These are phyloP conservation scores for Steinernema khuongi DNA, from an alignment of 1,140 invertebrate species.

Conservation along the genomic window DNA sequence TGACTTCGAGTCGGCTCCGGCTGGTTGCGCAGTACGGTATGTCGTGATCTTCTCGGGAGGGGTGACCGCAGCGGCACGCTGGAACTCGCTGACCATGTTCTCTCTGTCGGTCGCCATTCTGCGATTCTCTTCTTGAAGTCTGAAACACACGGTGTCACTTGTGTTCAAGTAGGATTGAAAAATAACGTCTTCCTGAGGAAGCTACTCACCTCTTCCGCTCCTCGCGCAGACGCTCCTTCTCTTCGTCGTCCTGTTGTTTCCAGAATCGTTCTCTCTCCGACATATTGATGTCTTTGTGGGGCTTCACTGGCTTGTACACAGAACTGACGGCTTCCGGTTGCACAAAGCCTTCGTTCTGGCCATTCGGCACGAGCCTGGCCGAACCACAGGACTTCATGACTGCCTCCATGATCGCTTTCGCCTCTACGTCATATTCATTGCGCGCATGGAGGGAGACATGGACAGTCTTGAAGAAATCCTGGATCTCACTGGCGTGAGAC, in stretches of 20 bases:
- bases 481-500: constrained; percentile 41
- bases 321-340: constrained; percentile 36
- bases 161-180: too few species aligned
- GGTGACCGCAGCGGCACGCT: neutral
- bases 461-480: constrained; percentile 41
- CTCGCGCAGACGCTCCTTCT: neutral
- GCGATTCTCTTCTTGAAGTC: neutral
- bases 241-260: constrained; percentile 11
- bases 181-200: too few species aligned
- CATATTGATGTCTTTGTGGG: constrained; percentile 10
- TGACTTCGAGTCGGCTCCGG: neutral
- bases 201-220: neutral
- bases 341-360: constrained; percentile 37
- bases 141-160: too few species aligned
- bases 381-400: constrained; percentile 29
- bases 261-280: constrained; percentile 12
- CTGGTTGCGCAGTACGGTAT: neutral
- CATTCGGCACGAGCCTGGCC: neutral
- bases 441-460: constrained; percentile 44
- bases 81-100: neutral
- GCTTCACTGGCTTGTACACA: constrained; percentile 31
- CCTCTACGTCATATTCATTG: constrained; percentile 43
- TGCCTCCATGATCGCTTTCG: constrained; percentile 30
- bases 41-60: neutral
- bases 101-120: neutral